Evolutionary conservation across 2,888 invertebrate genomes (phyloP).

Genomic region (Campoplex capitator): DNA sequence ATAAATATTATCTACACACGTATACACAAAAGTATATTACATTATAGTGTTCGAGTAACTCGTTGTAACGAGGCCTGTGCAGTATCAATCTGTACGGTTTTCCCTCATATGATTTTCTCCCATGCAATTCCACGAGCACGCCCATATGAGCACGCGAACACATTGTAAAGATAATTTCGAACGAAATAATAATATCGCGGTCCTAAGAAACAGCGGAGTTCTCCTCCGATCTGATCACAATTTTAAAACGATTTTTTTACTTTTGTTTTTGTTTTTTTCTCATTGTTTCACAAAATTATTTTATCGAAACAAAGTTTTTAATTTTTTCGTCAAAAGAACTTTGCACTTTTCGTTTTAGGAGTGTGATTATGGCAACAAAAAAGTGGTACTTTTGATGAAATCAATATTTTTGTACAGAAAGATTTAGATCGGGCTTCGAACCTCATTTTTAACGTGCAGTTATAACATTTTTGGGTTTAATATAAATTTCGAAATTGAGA

Average conservation of each 20-base stretch:
- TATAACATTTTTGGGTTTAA: not conserved
- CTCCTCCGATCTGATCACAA: not conserved
- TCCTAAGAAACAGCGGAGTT: too few species aligned
- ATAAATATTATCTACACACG: not conserved
- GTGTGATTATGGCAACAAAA: not conserved
- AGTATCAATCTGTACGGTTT: not conserved
- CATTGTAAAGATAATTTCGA: not conserved
- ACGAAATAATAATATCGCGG: too few species aligned
- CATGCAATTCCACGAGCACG: not conserved
- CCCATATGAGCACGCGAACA: not conserved
- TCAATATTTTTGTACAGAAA: too few species aligned
- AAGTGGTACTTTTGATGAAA: not conserved
- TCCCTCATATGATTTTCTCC: not conserved
- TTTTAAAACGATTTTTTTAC: not conserved
- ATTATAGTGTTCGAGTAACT: not conserved
- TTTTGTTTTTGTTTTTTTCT: too few species aligned
- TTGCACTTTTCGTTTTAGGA: not conserved
- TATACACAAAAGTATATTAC: not conserved
- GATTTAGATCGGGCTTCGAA: too few species aligned
- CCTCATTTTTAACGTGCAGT: too few species aligned
- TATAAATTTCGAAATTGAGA: not conserved
- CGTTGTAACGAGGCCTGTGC: not conserved
- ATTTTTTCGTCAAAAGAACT: too few species aligned
- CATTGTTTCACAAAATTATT: not conserved
- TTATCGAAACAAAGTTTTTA: too few species aligned